Conservation (phyloP, 1,140 invertebrate genomes). For the Drosophila micromelanica region DNA sequence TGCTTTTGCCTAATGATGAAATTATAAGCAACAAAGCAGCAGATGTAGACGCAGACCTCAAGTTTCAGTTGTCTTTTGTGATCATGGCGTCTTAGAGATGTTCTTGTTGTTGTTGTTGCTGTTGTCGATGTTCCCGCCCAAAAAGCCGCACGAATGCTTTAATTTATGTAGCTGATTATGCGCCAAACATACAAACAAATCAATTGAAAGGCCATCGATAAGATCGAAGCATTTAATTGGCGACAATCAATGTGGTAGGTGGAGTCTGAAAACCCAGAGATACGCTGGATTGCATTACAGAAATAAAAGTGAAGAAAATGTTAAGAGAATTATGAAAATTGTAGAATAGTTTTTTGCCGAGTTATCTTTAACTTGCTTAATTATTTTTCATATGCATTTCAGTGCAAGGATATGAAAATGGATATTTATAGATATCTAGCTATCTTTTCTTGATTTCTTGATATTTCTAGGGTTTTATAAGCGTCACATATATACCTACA, state of each 20-base stretch:
- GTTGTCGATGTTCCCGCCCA: constrained; percentile 44
- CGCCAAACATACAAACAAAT: constrained; percentile 59
- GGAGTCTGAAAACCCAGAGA: constrained; percentile 37
- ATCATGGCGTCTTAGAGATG: constrained; percentile 8
- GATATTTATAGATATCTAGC: too few species aligned
- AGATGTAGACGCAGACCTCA: constrained; percentile 12
- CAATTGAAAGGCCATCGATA: constrained; percentile 63
- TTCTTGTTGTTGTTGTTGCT: neutral
- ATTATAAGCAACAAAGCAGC: constrained; percentile 45
- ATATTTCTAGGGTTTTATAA: constrained; percentile 1
- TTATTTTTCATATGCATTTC: too few species aligned
- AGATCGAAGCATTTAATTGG: constrained; percentile 64
- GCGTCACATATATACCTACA: constrained; percentile 9
- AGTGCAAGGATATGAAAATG: too few species aligned
- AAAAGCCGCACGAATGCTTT: constrained; percentile 44
- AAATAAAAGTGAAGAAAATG: too few species aligned
- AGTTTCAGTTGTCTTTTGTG: constrained; percentile 17
- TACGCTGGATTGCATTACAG: neutral
- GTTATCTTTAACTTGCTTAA: too few species aligned
- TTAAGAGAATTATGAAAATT: too few species aligned
- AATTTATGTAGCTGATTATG: constrained; percentile 75
- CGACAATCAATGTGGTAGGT: constrained; percentile 54
- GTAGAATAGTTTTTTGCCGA: too few species aligned
- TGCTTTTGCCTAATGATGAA: constrained; percentile 59
- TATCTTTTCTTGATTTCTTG: too few species aligned